Base-by-base conservation (phyloP, 2,888 invertebrate genomes). In the Clepsis dumicolana region DNA sequence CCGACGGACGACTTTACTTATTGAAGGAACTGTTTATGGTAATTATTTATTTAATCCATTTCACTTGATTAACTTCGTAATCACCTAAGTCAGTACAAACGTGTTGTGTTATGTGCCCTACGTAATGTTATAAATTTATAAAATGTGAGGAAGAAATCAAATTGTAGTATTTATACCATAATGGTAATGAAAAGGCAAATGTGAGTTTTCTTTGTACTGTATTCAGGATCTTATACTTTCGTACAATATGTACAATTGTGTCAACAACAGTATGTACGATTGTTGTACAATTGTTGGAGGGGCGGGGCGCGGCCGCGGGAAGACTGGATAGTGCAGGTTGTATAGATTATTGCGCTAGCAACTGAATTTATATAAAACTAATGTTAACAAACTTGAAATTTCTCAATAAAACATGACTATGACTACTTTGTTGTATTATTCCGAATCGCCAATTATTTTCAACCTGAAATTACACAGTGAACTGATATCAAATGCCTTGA, bases 261-360 rank as follows among this genome's bases (percentile, higher is more conserved):
- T n/a, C n/a, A n/a, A n/a, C n/a, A n/a, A n/a, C n/a, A n/a, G 5
- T 29, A 4, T 29, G 29, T 29, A 29, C 4, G 29, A 29, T 29
- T 29, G 8, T 14, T 38, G 35, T 14, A n/a, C n/a, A n/a, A n/a
- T n/a, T 4, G 14, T 14, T 35, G 35, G 14, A 10, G 21, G 48
- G 54, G 27, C 2, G 12, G 56, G 62, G 63, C 24, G 52, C 52
- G 52, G 68, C 57, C 57, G 57, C 68, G 63, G 68, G 67, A 62
- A 67, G 62, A 67, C 67, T 66, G 67, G 67, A 67, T 62, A 62
- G 67, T 68, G 68, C 68, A 68, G 68, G 68, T 68, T 68, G 68
- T 63, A 57, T 67, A 64, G 67, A 56, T 32, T 44, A 56, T 32
- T 44, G 63, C 68, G 68, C 68, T 68, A 68, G 68, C 52, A 63